Base-by-base conservation (phyloP, 53 echinoderm and acorn worm genomes). In the Paracentrotus lividus region DNA sequence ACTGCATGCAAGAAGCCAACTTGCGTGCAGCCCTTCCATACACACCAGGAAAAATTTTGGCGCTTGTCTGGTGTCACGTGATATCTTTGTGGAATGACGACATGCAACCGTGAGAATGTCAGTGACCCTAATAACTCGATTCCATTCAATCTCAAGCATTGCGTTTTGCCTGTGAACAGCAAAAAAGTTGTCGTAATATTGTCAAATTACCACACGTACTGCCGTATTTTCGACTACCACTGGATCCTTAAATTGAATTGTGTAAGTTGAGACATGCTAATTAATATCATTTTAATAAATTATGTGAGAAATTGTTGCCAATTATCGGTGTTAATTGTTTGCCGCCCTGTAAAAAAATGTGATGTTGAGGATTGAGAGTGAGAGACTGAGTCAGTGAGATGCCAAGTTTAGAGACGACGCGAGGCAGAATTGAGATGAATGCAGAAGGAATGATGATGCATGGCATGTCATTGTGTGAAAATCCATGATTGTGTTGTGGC, bases 81-180 rank as follows among this genome's bases (percentile, higher is more conserved):
- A 85, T 85, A 85, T n/a, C 18, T 49, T 85, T 49, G 0, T 81
- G 51, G 85, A 85, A 85, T 85, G 85, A 85, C 85, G 85, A 85
- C 85, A 85, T 77, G 24, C 34, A 57, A 57, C 78, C 78, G 78
- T 77, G 42, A n/a, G 76, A 77, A 85, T 49, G 85, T 85, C 85
- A 85, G 85, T 85, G 85, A 85, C 85, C 85, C 29, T 29, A 16
- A 36, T 49, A 49, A 85, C 49, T 84, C 84, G 24, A 5, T 15
- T 72, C 66, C 29, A 66, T 40, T 29, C 1, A 8, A 31, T 64
- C 64, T 64, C 64, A 1, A 26, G 31, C 64, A 64, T n/a, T n/a
- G n/a, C n/a, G 64, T 8, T 64, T 60, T 60, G 23, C 59, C 64
- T 27, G 64, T 64, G 64, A 64, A 64, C 8, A 59, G 59, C n/a